Evolutionary conservation across 2,797 vertebrate genomes (phyloP), one percentile per base, ranked within the genome.

Genomic region (Morus bassanus): DNA sequence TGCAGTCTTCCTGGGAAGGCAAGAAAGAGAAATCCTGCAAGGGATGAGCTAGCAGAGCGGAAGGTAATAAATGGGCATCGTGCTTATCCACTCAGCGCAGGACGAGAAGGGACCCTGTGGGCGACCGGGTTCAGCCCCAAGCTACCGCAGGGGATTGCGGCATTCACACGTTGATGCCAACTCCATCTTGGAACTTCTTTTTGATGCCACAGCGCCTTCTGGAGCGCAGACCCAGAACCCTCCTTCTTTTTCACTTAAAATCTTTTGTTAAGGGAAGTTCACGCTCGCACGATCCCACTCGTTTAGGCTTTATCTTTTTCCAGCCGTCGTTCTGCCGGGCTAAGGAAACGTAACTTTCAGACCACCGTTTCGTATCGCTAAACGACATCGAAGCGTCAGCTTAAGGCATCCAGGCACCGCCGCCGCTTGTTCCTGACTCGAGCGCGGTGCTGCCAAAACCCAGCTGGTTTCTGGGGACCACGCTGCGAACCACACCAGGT

Each of bases 61-160:
- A 9, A 39, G 63, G 28, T 4, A 12, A 31, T 5, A 12, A 14
- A 31, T 8, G 30, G 16, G 33, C 63, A 31, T 6, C 27, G 12
- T 1, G 33, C 73, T 8, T 10, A 25, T 4, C 31, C 12, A 7
- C 1, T 16, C 39, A 2, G 33, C 6, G 6, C 33, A 16, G 63
- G 54, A 31, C 4, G 3, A 1, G 7, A 37, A 25, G 64, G 39
- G 43, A 48, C 53, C 50, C 9, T 6, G 76, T 11, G 76, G 33
- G 33, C 6, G 54, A 30, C n/a, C 43, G 13, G 27, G 41, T 30
- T 24, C 50, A 24, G 76, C 31, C 76, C 39, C 46, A 4, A 7
- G 37, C 59, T 6, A 10, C 7, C 22, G 4, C 48, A 41, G n/a
- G 54, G 54, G 31, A 21, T 10, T 9, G 54, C 54, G 19, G 54